Evolutionary conservation across 2,797 vertebrate species (phyloP).

Genomic region (Pelobates cultripes): DNA sequence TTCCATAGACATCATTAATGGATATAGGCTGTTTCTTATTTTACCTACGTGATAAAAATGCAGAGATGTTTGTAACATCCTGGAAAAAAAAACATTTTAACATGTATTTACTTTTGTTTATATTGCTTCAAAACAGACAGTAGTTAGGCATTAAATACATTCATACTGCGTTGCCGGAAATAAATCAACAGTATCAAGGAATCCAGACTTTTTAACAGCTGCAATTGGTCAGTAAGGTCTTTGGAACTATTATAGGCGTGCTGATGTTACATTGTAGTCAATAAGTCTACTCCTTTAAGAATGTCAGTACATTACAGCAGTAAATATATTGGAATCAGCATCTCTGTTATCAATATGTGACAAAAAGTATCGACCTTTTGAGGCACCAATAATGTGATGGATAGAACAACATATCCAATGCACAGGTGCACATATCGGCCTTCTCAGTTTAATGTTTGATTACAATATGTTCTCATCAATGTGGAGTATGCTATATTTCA

Average conservation of each 20-base stretch:
- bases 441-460: slow-evolving; percentile 25
- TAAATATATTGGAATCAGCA: background rate
- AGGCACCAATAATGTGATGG: slow-evolving; percentile 12
- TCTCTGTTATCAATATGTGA: slow-evolving; percentile 21
- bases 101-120: background rate
- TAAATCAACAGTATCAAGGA: too few species aligned
- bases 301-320: background rate
- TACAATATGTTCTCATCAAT: slow-evolving; percentile 31
- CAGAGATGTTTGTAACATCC: background rate
- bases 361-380: background rate
- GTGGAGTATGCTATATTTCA: slow-evolving; percentile 22
- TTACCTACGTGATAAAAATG: slow-evolving; percentile 4
- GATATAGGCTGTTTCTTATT: background rate
- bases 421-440: slow-evolving; percentile 6
- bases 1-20: background rate
- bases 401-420: background rate
- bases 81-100: background rate
- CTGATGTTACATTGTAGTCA: too few species aligned
- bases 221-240: too few species aligned
- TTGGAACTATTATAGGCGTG: too few species aligned
- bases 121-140: background rate
- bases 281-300: slow-evolving; percentile 1
- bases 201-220: too few species aligned
- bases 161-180: too few species aligned
- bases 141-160: too few species aligned